Conservation (phyloP, 2,888 invertebrate genomes). For the Pristionchus mayeri region DNA sequence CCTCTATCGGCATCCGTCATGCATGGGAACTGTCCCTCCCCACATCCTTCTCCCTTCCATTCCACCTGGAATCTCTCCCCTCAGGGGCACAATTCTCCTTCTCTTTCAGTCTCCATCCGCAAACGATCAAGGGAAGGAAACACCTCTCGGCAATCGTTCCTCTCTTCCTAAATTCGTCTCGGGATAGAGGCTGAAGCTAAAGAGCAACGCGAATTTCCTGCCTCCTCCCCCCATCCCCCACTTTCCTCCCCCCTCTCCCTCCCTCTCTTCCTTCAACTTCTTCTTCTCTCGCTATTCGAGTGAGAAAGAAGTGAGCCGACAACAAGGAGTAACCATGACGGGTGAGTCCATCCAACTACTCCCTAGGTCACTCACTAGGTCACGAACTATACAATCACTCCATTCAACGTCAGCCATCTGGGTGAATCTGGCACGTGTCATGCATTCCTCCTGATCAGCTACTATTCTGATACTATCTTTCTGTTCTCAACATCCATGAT, state of each 20-base stretch:
- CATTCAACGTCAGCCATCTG: too few species aligned
- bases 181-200: not conserved
- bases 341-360: not conserved
- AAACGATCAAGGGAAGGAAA: slow-evolving; percentile 30
- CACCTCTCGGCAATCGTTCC: not conserved
- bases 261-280: slow-evolving; percentile 5
- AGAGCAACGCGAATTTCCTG: slow-evolving; percentile 9
- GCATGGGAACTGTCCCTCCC: slow-evolving; percentile 13
- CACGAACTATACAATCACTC: too few species aligned
- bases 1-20: not conserved
- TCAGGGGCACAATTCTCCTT: not conserved
- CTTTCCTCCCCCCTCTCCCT: not conserved
- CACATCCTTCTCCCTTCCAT: not conserved
- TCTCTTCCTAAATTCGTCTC: slow-evolving; percentile 22
- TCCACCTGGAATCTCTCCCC: not conserved
- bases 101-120: not conserved
- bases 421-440: too few species aligned
- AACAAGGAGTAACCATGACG: slow-evolving; percentile 40
- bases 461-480: too few species aligned
- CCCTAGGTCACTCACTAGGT: too few species aligned
- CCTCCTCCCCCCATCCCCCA: not conserved
- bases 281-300: slow-evolving; percentile 24
- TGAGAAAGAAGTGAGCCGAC: not conserved
- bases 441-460: too few species aligned
- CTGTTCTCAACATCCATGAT: too few species aligned